phyloP scores from a whole-genome alignment of 2,888 invertebrate species.

The Nomada goodeniana region DNA sequence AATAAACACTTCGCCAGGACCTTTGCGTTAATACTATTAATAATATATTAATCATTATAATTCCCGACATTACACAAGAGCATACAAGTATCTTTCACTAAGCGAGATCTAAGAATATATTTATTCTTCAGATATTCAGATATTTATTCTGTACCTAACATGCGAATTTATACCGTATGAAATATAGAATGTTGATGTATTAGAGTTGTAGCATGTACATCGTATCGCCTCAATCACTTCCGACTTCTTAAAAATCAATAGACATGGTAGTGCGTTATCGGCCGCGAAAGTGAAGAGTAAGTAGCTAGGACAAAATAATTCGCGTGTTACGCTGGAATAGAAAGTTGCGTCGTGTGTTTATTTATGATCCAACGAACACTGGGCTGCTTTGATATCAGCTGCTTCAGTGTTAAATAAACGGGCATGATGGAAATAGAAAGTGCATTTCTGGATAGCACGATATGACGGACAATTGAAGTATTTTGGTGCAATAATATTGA shows the following conservation, averaged over 20 bases:
- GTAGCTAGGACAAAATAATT: conserved; percentile 18
- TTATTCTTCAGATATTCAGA: no score
- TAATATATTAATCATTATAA: no score
- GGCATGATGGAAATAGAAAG: conserved; percentile 50
- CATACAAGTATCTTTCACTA: no score
- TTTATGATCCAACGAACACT: conserved; percentile 15
- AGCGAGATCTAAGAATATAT: no score
- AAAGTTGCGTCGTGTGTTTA: conserved; percentile 25
- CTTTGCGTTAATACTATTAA: no score
- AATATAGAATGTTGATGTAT: not conserved
- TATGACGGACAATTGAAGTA: not conserved
- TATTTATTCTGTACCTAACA: no score
- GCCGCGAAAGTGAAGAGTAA: conserved; percentile 23
- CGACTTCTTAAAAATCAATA: conserved; percentile 6
- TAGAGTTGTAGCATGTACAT: no score
- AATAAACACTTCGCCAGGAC: no score
- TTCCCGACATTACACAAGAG: no score
- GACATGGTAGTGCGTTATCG: conserved; percentile 3
- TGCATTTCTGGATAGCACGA: not conserved
- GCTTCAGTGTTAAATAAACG: conserved; percentile 1
- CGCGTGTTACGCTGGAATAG: conserved; percentile 12
- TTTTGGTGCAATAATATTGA: not conserved
- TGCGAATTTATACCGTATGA: not conserved
- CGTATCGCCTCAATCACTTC: not conserved
- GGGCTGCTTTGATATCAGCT: not conserved